A percentile compares a stretch with the other conserved stretches of the same genome.
Evolutionary conservation across 2,888 invertebrate genomes (phyloP).

Genomic region (Psococerastis gibbosa): DNA sequence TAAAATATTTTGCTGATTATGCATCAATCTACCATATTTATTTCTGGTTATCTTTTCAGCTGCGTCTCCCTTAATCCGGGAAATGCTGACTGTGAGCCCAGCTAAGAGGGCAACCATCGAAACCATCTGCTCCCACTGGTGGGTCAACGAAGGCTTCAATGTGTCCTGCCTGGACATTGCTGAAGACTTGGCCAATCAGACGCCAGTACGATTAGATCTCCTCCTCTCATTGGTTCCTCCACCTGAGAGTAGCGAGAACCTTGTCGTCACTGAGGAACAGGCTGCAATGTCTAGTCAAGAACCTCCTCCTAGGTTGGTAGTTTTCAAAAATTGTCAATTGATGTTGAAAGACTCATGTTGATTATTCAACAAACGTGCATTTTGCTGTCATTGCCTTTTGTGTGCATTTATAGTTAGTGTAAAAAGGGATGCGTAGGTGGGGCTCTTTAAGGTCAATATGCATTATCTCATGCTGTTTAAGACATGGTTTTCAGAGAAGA

Average conservation of each 20-base stretch:
- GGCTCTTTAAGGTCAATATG: too few relatives aligned
- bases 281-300: constrained; percentile 21
- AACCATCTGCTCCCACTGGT: constrained; percentile 90
- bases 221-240: constrained; percentile 63
- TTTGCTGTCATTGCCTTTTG: too few relatives aligned
- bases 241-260: constrained; percentile 26
- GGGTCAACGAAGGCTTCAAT: constrained; percentile 79
- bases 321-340: constrained; percentile 12
- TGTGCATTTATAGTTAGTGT: too few relatives aligned
- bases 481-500: too few relatives aligned
- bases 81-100: constrained; percentile 87
- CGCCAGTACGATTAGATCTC: constrained; percentile 73
- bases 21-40: too few relatives aligned
- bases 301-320: constrained; percentile 12
- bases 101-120: constrained; percentile 79
- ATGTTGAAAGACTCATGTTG: constrained; percentile 21
- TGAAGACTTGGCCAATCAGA: constrained; percentile 74
- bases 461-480: too few relatives aligned
- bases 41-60: constrained; percentile 39
- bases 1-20: too few relatives aligned
- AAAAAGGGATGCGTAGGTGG: too few relatives aligned
- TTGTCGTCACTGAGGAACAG: constrained; percentile 41
- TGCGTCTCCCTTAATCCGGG: constrained; percentile 83
- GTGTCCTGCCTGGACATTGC: constrained; percentile 68
- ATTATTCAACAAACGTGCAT: too few relatives aligned